Conservation (phyloP, 2,888 invertebrate species). For the Pachymerium ferrugineum region DNA sequence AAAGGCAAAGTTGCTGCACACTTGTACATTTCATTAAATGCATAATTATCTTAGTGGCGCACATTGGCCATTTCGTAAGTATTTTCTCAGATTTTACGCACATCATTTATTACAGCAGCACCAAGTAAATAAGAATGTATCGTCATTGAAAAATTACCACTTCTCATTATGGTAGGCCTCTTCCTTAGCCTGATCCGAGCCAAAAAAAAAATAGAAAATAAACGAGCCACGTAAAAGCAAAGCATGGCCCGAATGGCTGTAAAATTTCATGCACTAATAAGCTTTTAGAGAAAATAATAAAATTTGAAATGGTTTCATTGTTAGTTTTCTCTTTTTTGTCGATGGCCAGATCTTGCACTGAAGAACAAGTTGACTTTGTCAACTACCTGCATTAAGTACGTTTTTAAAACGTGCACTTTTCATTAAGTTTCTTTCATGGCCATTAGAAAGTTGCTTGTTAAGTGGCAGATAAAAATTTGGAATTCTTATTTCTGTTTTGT, state of each 20-base stretch:
- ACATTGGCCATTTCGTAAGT: not conserved
- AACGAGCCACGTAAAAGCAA: not conserved
- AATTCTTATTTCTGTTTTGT: too few species aligned
- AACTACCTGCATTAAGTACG: not conserved
- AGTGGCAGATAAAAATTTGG: not conserved
- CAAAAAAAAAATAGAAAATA: not conserved
- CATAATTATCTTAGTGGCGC: not conserved
- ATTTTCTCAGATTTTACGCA: not conserved
- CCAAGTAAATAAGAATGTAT: not conserved
- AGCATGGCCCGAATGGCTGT: slow-evolving; percentile 1
- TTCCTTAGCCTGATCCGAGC: not conserved
- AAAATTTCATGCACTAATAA: not conserved
- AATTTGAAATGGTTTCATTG: not conserved
- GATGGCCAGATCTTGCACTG: not conserved
- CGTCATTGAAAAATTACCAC: not conserved
- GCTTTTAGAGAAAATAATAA: slow-evolving; percentile 3
- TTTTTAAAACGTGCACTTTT: not conserved
- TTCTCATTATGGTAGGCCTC: not conserved
- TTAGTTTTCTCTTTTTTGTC: not conserved
- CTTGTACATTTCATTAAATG: not conserved
- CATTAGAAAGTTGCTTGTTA: not conserved
- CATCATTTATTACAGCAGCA: too few species aligned
- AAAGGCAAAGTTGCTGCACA: slow-evolving; percentile 12
- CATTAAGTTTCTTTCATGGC: not conserved
- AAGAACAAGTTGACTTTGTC: not conserved